These are phyloP conservation scores for Platyura marginata DNA, from an alignment of 1,140 invertebrate genomes.

Conservation along the genomic window DNA sequence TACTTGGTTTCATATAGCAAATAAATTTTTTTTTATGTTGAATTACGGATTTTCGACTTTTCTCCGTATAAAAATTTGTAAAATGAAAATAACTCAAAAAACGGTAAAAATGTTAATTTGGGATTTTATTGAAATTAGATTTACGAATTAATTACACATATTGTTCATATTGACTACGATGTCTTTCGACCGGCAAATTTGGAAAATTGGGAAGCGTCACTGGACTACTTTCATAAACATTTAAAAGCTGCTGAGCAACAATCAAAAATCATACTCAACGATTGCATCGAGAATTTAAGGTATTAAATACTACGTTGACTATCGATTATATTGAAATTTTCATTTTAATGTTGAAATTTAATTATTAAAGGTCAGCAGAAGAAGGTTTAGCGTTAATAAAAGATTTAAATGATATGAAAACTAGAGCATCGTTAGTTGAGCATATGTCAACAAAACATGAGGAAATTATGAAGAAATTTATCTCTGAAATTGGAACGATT, in stretches of 20 bases:
- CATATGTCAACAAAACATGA: conserved; percentile 66
- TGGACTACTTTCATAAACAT: conserved; percentile 54
- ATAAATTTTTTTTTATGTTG: too few relatives aligned
- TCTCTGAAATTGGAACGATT: conserved; percentile 53
- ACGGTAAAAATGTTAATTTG: not conserved
- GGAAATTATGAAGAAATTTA: conserved; percentile 66
- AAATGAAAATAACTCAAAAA: not conserved
- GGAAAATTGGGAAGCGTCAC: conserved; percentile 66
- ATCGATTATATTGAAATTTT: conserved; percentile 7
- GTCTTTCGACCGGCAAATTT: conserved; percentile 54
- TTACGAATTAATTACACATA: conserved; percentile 47
- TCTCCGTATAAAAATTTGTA: too few relatives aligned
- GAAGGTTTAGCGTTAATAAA: conserved; percentile 58
- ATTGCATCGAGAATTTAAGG: conserved; percentile 59
- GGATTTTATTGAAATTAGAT: conserved; percentile 26
- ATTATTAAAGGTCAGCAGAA: conserved; percentile 45
- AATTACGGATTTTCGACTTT: too few relatives aligned
- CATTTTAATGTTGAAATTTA: not conserved
- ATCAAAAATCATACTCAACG: conserved; percentile 66
- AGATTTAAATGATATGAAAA: conserved; percentile 63
- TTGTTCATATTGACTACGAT: conserved; percentile 61
- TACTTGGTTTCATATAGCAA: too few relatives aligned
- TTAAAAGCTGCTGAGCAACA: conserved; percentile 58
- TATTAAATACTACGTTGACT: too few relatives aligned
- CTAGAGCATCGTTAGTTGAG: conserved; percentile 45